Evolutionary conservation across 2,888 invertebrate genomes (phyloP).

Genomic region (Temnothorax unifasciatus): DNA sequence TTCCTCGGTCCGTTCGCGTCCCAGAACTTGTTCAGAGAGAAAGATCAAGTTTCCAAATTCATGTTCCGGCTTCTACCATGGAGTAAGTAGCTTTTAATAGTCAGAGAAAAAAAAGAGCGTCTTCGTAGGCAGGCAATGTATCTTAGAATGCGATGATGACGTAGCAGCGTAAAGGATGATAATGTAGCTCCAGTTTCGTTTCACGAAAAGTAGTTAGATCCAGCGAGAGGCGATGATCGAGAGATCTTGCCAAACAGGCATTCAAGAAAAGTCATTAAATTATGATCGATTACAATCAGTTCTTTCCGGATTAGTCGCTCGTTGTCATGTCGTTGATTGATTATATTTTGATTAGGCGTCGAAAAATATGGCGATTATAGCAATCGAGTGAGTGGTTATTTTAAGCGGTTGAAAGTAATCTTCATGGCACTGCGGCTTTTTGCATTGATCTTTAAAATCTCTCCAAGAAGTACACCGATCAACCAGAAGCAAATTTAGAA

Average conservation of each 20-base stretch:
- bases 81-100: conserved; percentile 15
- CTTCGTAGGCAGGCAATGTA: conserved; percentile 22
- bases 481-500: conserved; percentile 25
- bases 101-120: conserved; percentile 23
- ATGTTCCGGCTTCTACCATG: neutral
- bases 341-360: neutral
- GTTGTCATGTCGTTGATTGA: neutral
- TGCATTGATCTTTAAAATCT: neutral
- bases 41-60: conserved; percentile 22
- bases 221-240: conserved; percentile 6
- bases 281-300: neutral
- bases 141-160: conserved; percentile 37
- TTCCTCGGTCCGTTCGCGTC: neutral
- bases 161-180: conserved; percentile 30
- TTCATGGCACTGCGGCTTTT: neutral
- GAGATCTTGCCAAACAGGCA: conserved; percentile 15
- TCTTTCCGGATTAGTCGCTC: conserved; percentile 25
- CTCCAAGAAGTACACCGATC: neutral
- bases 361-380: neutral
- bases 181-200: conserved; percentile 12
- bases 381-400: conserved; percentile 8
- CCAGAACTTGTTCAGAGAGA: neutral
- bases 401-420: conserved; percentile 31
- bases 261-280: conserved; percentile 27
- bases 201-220: conserved; percentile 25